phyloP scores from a whole-genome alignment of 1,140 invertebrate species.

The Pinna nobilis region DNA sequence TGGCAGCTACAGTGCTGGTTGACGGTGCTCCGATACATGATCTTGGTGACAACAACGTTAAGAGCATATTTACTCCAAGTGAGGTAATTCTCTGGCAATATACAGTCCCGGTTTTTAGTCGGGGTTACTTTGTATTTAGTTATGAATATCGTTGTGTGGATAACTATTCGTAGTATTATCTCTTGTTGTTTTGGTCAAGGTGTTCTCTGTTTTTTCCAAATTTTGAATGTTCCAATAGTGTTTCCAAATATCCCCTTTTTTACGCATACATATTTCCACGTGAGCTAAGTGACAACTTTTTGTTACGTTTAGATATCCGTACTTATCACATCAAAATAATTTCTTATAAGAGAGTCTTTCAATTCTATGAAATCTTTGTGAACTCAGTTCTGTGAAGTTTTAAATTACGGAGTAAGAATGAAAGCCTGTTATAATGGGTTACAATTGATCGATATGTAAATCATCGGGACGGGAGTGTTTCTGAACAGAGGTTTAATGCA shows the following conservation, averaged over 20 bases:
- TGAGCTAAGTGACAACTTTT: no score
- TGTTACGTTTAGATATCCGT: no score
- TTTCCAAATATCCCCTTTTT: not conserved
- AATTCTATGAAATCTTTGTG: no score
- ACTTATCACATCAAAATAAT: no score
- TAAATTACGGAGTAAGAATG: no score
- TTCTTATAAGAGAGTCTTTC: no score
- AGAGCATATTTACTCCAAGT: slow-evolving; percentile 44
- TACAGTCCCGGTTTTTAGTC: not conserved
- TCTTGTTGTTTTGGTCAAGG: not conserved
- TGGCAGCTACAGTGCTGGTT: slow-evolving; percentile 49
- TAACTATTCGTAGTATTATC: not conserved
- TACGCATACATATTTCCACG: no score
- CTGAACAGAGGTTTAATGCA: no score
- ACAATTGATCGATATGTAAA: no score
- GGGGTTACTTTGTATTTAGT: not conserved
- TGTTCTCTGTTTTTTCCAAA: not conserved
- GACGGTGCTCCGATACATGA: slow-evolving; percentile 28
- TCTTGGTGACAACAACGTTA: slow-evolving; percentile 41
- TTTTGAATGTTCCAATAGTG: not conserved
- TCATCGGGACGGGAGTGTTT: no score
- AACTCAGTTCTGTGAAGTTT: no score
- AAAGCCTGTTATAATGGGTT: no score
- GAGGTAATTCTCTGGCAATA: slow-evolving; percentile 29
- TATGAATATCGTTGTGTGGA: not conserved